Base-by-base conservation (phyloP, 1,140 invertebrate genomes). In the Antheraea mylitta region DNA sequence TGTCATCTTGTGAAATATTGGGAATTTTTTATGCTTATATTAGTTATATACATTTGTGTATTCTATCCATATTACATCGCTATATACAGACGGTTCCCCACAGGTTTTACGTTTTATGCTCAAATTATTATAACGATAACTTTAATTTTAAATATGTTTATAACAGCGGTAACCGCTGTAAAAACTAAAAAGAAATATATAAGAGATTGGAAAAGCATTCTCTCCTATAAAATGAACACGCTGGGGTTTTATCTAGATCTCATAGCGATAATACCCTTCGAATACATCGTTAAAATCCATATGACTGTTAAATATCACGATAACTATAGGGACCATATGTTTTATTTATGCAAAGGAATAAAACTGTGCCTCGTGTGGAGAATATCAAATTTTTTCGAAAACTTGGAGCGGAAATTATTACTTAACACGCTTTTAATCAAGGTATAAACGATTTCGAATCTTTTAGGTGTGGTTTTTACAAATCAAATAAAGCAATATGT, bases 191-290 rank as follows among this genome's bases (percentile, higher is more conserved):
- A 88, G 67, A 77, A 76, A 64, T 86, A 87, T 67, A 80, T 93
- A 22, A 86, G 78, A 53, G 80, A 77, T 10, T 86, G 90, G 67
- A 71, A 70, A 59, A 69, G 66, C 7, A 92, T 93, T 68, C 69
- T 91, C 9, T 78, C 74, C 48, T 85, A 91, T 61, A 84, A 85
- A 69, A 79, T 93, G 78, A 83, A 86, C 69, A 90, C 87, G 7
- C 67, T 91, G 10, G 85, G 88, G 4, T 93, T 93, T 77, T 90
- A 90, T 70, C 76, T 93, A 61, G 92, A 93, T 70, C 68, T 92
- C 0, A 69, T 90, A 59, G 80, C 89, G 48, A 77, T 91, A 59
- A 83, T 92, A 71, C 91, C 91, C 16, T 86, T 91, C 60, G 91
- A 92, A 73, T 86, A 89, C 65, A 86, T 91, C 67, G 83, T 91